Evolutionary conservation across 2,113 vertebrate genomes (phyloP), one percentile per base, ranked within the genome.

Genomic region (Columba janthina): DNA sequence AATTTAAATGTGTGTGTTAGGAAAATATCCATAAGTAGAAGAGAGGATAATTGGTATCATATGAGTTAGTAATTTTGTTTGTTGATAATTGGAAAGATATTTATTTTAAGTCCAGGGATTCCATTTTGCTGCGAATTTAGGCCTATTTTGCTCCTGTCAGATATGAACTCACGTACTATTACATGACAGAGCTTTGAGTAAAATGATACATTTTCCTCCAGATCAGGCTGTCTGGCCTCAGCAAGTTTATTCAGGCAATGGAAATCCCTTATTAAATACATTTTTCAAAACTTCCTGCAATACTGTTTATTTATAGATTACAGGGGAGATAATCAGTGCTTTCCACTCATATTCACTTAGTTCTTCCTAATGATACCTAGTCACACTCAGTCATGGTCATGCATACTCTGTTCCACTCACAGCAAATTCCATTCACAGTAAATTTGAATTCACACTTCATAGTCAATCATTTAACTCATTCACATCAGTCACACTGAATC

Each of bases 181-280:
- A 77, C 80, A 85, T 92, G 94, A 90, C 92, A 96, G 84, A 91
- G 79, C 84, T 96, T 74, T 69, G 88, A 80, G 91, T 93, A 74
- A 94, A 96, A 96, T 96, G 96, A 96, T 96, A 85, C 94, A 96
- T 96, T 96, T 96, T 90, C 92, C 88, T 91, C 69, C 70, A 92
- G 87, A 96, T 94, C 94, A 82, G 82, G 34, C 94, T 94, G 89
- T 91, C 95, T 96, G 94, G 93, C 91, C 85, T 96, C 94, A 93
- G 96, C 91, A 92, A 95, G 93, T 96, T 97, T 97, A 97, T 96
- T 96, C 95, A 97, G 95, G 96, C 95, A 96, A 94, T 94, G 94
- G 95, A 97, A 97, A 97, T 97, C 94, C 96, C 95, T 97, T 97
- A 97, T 97, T 97, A 97, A 97, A 97, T 97, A 97, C 96, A 97